phyloP scores from a whole-genome alignment of 2,888 invertebrate species.

The Lithophane ornitopus region DNA sequence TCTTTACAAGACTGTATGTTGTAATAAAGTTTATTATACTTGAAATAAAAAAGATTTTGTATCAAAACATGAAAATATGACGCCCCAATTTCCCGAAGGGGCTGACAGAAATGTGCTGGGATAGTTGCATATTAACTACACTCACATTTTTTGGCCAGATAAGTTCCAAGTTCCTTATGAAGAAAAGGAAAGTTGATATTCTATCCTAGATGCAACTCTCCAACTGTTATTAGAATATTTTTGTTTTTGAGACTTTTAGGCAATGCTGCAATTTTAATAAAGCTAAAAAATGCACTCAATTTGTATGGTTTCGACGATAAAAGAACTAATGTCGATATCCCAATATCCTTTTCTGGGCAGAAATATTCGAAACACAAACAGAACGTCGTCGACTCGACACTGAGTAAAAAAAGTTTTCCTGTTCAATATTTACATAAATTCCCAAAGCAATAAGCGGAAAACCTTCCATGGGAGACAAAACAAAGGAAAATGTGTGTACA shows the following conservation, averaged over 20 bases:
- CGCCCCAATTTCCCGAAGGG: neutral
- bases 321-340: neutral
- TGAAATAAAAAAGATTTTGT: no score
- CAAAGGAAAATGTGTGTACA: conserved; percentile 36
- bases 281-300: neutral
- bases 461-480: conserved; percentile 16
- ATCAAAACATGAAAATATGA: neutral
- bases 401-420: conserved; percentile 37
- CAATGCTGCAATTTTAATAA: neutral
- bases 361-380: conserved; percentile 27
- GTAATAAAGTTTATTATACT: neutral
- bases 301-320: neutral
- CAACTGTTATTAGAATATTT: neutral
- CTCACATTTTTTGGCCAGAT: neutral
- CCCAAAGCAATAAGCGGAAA: conserved; percentile 42
- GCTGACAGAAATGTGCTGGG: neutral
- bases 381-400: neutral
- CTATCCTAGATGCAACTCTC: neutral
- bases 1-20: neutral
- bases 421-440: conserved; percentile 51
- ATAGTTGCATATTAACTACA: neutral
- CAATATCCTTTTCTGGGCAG: neutral
- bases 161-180: no score
- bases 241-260: neutral
- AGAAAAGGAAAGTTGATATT: no score